phyloP scores from a whole-genome alignment of 2,113 vertebrate genomes.

The Indicator indicator region DNA sequence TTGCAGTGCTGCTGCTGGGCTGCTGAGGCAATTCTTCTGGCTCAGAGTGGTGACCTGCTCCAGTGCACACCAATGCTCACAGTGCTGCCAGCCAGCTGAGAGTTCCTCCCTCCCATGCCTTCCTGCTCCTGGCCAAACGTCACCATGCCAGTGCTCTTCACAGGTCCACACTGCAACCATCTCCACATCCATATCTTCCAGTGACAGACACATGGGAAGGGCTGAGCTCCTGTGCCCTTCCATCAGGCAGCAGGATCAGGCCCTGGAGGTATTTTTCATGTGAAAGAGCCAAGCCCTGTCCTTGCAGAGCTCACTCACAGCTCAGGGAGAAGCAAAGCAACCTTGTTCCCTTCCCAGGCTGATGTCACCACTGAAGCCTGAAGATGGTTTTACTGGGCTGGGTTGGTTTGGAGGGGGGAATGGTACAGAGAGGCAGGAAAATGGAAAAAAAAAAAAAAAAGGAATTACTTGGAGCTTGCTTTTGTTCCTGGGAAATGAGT shows the following conservation, averaged over 20 bases:
- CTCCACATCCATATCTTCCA: not conserved
- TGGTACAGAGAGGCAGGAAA: not conserved
- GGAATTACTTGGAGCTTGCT: not conserved
- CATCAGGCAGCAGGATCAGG: not conserved
- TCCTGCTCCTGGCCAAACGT: not conserved
- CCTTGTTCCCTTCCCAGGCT: not conserved
- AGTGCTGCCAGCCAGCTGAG: not conserved
- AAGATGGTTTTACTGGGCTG: not conserved
- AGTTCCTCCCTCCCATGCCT: not conserved
- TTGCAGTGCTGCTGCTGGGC: no score
- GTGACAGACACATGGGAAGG: not conserved
- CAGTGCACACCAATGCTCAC: not conserved
- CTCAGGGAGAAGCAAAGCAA: not conserved
- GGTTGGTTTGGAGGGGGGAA: fast-evolving
- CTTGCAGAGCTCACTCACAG: not conserved
- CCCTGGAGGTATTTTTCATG: not conserved
- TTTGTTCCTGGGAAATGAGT: not conserved
- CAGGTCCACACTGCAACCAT: fast-evolving
- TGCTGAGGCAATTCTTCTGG: not conserved
- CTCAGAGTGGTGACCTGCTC: not conserved
- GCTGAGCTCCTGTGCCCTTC: not conserved
- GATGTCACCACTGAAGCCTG: not conserved
- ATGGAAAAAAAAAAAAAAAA: not conserved
- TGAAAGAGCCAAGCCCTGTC: not conserved
- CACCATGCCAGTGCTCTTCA: not conserved